Evolutionary conservation across 1,140 invertebrate species (phyloP).

Genomic region (Calycopis cecrops): DNA sequence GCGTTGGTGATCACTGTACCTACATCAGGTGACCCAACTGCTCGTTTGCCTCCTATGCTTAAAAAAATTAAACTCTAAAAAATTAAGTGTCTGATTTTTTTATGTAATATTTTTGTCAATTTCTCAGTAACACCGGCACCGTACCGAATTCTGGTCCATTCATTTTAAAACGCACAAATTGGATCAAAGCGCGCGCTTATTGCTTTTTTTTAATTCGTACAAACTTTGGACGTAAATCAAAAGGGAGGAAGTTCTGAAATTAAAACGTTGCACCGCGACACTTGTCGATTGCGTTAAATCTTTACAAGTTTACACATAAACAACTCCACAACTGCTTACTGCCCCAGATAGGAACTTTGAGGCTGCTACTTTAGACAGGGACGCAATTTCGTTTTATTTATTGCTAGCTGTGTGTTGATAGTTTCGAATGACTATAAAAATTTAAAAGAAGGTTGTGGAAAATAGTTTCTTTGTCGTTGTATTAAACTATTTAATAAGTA

Average conservation of each 20-base stretch:
- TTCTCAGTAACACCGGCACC: too few species aligned
- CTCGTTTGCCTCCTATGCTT: too few species aligned
- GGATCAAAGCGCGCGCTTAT: not conserved
- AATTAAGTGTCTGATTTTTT: too few species aligned
- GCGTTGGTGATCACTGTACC: too few species aligned
- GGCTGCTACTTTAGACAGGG: not conserved
- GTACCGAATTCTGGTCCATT: too few species aligned
- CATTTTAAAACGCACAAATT: not conserved
- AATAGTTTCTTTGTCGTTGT: not conserved
- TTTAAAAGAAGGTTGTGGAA: not conserved
- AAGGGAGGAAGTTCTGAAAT: slow-evolving; percentile 17
- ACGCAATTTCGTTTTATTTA: not conserved
- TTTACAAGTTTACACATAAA: slow-evolving; percentile 29
- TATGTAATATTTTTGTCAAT: too few species aligned
- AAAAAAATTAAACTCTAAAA: too few species aligned
- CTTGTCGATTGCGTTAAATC: slow-evolving; percentile 13
- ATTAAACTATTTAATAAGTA: too few species aligned
- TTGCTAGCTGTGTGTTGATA: too few species aligned
- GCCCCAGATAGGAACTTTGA: not conserved
- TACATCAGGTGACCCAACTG: too few species aligned
- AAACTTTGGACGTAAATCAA: slow-evolving; percentile 27
- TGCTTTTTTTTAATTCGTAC: slow-evolving; percentile 9
- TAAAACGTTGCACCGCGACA: not conserved
- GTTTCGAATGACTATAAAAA: too few species aligned
- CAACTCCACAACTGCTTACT: slow-evolving; percentile 14